Base-by-base conservation (phyloP, 2,797 vertebrate species). In the Macropodus opercularis region DNA sequence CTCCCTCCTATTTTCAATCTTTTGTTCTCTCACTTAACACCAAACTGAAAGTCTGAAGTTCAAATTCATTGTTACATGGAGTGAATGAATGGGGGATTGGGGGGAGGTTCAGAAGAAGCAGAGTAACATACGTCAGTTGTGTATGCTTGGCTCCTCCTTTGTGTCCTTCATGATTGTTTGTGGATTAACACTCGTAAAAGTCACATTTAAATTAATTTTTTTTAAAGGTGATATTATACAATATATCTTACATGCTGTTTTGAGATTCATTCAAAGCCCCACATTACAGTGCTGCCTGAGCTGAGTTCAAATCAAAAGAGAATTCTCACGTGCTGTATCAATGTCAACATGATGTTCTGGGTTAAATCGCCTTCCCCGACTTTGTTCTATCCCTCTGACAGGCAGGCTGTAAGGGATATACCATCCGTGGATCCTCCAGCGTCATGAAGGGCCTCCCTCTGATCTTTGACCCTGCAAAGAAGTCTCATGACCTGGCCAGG, bases 381-480 rank as follows among this genome's bases (percentile, higher is more conserved):
- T 65, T 39, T 3, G 13, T 26, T 66, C 29, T 68, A 36, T 73
- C 43, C 51, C 24, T 2, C 72, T 81, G 66, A 59, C 17, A 46
- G 59, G 57, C 49, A 35, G 72, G 70, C 74, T 83, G 66, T 72
- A 49, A 58, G 44, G 17, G 52, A 56, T 59, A 19, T 60, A 55
- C 54, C 15, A 22, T 54, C 47, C 73, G 50, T 11, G 34, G 67
- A 79, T 80, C 72, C 77, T 75, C 76, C 72, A 43, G 81, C 81
- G 84, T 87, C 83, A 77, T 18, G n/a, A 47, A 61, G 65, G 83
- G 65, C 77, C 63, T 79, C 77, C 47, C 68, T 78, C 48, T 83
- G 85, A 84, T 68, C 86, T 80, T 56, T 85, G 83, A 87, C 82
- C 82, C 75, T 67, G 79, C 56, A 75, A 60, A 75, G 72, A 84